These are phyloP conservation scores for Entelurus aequoreus DNA, from an alignment of 2,113 vertebrate genomes.

Conservation along the genomic window DNA sequence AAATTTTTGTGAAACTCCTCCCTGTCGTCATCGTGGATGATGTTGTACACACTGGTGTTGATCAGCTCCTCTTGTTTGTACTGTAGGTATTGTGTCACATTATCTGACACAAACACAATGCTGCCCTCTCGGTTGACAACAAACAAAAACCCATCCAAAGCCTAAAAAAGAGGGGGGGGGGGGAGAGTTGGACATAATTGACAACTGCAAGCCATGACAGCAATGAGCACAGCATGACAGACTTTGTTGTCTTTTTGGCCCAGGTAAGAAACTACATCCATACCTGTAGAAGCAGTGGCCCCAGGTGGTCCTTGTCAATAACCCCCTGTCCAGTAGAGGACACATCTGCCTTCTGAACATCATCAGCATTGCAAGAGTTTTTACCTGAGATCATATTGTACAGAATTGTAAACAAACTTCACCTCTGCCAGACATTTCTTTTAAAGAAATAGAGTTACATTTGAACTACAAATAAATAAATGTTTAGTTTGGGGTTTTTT, in stretches of 20 bases:
- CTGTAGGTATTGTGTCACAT: conserved; percentile 94
- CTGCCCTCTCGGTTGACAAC: conserved; percentile 96
- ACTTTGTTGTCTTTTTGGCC: conserved; percentile 20
- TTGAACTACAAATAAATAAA: neutral
- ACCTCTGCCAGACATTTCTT: neutral
- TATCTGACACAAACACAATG: conserved; percentile 98
- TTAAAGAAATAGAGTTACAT: neutral
- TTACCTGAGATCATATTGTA: conserved; percentile 76
- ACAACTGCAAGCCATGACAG: conserved; percentile 3
- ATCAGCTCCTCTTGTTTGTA: conserved; percentile 97
- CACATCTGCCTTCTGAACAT: conserved; percentile 98
- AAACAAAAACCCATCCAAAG: conserved; percentile 95
- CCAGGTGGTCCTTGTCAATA: conserved; percentile 97
- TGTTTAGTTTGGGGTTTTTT: too few relatives aligned
- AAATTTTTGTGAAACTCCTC: conserved; percentile 96
- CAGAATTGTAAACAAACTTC: neutral
- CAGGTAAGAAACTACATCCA: conserved; percentile 34
- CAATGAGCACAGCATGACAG: conserved; percentile 28
- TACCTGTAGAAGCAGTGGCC: conserved; percentile 92
- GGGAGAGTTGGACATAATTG: neutral
- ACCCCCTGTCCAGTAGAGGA: conserved; percentile 97
- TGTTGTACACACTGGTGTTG: conserved; percentile 92
- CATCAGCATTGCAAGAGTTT: conserved; percentile 84
- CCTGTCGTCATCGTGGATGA: conserved; percentile 91
- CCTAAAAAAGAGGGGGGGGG: conserved; percentile 62